Conservation (phyloP, 1,140 invertebrate species). For the Ceratosolen solmsi region DNA sequence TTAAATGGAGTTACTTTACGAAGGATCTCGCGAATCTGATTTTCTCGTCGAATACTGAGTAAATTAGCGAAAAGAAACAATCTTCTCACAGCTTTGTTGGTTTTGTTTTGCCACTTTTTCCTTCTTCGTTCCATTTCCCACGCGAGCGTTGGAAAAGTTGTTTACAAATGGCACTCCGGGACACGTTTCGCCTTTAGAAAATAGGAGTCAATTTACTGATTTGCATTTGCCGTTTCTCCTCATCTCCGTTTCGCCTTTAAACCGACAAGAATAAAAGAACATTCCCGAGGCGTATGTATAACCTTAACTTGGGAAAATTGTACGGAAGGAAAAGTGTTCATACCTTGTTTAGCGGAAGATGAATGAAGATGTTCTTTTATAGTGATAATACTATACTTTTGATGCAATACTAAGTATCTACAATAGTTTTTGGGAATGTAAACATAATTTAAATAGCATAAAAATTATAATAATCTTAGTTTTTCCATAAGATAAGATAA, state of each 20-base stretch:
- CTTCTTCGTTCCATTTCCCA: background rate
- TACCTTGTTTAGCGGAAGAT: background rate
- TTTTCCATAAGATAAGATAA: too few species aligned
- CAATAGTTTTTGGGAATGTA: too few species aligned
- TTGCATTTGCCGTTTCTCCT: constrained; percentile 36
- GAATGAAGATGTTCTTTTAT: constrained; percentile 6
- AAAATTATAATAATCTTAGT: too few species aligned
- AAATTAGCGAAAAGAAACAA: constrained; percentile 9
- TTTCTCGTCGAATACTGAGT: background rate
- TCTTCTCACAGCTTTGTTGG: constrained; percentile 17
- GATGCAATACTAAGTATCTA: background rate
- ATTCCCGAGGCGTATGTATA: background rate
- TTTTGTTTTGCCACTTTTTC: background rate
- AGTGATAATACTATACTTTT: constrained; percentile 12
- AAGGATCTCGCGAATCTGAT: constrained; percentile 17
- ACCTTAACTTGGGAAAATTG: background rate
- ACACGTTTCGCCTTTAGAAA: background rate
- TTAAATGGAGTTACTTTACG: background rate
- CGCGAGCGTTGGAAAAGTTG: background rate
- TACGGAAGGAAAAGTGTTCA: background rate
- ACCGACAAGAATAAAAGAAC: background rate
- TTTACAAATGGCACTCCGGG: constrained; percentile 20
- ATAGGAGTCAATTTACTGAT: constrained; percentile 32
- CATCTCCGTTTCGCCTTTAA: background rate
- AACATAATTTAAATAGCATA: too few species aligned